Conservation (phyloP, 2,797 vertebrate genomes). For the Catamblyrhynchus diadema region DNA sequence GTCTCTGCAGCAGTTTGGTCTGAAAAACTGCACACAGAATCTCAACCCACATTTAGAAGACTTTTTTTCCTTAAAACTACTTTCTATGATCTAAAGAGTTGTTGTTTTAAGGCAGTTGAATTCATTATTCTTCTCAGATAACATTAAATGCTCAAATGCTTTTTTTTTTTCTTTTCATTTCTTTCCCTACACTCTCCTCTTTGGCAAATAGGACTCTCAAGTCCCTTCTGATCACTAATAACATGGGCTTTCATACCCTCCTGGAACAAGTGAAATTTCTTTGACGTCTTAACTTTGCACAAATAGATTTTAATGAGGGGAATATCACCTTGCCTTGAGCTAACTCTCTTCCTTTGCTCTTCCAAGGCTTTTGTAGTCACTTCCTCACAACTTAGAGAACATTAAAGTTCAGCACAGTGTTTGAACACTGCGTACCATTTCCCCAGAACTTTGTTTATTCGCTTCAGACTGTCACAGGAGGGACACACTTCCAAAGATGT, state of each 20-base stretch:
- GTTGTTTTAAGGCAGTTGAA: background rate
- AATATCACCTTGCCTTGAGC: slow-evolving; percentile 69
- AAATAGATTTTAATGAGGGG: slow-evolving; percentile 65
- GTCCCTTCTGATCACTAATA: slow-evolving; percentile 50
- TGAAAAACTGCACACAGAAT: background rate
- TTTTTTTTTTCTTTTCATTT: background rate
- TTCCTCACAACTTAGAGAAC: slow-evolving; percentile 45
- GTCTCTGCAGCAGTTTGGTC: background rate
- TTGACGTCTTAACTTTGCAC: slow-evolving; percentile 44
- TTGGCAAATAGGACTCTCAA: slow-evolving; percentile 33
- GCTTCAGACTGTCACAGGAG: background rate
- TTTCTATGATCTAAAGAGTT: background rate
- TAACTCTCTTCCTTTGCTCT: slow-evolving; percentile 53
- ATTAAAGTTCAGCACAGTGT: slow-evolving; percentile 52
- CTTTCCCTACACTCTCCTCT: background rate
- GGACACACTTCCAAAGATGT: background rate
- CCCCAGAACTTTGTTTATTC: slow-evolving; percentile 53
- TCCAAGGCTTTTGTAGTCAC: slow-evolving; percentile 55
- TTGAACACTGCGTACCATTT: slow-evolving; percentile 27
- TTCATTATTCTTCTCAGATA: slow-evolving; percentile 14
- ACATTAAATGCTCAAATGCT: background rate
- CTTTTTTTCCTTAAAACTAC: background rate
- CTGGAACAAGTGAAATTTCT: slow-evolving; percentile 38
- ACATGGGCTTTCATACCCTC: slow-evolving; percentile 28
- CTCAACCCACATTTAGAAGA: background rate